Evolutionary conservation across 1,140 invertebrate genomes (phyloP), one percentile per base, ranked within the genome.

Genomic region (Stegodyphus mimosarum): DNA sequence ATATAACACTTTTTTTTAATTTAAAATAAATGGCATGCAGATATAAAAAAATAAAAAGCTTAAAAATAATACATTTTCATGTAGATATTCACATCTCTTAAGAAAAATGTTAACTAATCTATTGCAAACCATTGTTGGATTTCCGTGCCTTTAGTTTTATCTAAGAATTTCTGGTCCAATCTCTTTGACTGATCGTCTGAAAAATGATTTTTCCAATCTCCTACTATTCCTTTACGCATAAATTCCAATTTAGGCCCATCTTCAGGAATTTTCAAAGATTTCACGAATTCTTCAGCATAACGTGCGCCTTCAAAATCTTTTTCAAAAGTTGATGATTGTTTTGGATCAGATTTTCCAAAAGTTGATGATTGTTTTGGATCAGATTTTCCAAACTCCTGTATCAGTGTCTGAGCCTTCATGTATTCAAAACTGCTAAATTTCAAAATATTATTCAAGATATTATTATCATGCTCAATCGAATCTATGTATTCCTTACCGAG

Each of bases 141-240:
- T 55, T 86, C 84, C 10, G 83, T 84, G 5, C 64, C 83, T 18
- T 52, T 55, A 74, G 15, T 63, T 15, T 33, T 84, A 17, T 84
- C 73, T 6, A 70, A 6, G 17, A 77, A 84, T 48, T 75, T 84
- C 13, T 13, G 33, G 18, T 84, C 48, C 15, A 84, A 7, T 11
- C 83, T 76, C 49, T 76, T 73, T 10, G 7, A 73, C 33, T 84
- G 83, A 63, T 77, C 83, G 1, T 33, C 13, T 4, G 72, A 60
- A 2, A 84, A 63, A 60, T 69, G 51, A 49, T 84, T 84, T 70
- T 71, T 75, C 83, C 83, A 84, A 71, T 84, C 83, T 2, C 83
- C 83, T 2, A 84, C 73, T 4, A 75, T 60, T 9, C 83, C 83
- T 76, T 84, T 84, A 0, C 83, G n/a, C 1, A 84, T 49, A 6